Evolutionary conservation across 2,113 vertebrate genomes (phyloP).

Genomic region (Petroica traversi): DNA sequence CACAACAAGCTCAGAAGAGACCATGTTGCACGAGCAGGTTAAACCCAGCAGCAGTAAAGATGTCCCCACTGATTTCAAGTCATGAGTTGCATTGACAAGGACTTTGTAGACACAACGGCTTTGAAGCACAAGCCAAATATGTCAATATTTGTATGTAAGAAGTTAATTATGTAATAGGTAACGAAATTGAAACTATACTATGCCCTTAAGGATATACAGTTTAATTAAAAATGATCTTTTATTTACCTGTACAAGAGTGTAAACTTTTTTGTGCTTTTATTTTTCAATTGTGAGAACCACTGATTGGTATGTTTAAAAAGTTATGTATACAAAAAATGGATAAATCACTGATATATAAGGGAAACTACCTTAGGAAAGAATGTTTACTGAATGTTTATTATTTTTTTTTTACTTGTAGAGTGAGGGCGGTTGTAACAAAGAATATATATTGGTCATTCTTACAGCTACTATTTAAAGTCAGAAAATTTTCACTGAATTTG

Average conservation of each 20-base stretch:
- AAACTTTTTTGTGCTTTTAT: slow-evolving; percentile 98
- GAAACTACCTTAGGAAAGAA: slow-evolving; percentile 96
- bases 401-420: slow-evolving; percentile 87
- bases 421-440: slow-evolving; percentile 89
- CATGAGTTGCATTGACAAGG: slow-evolving; percentile 81
- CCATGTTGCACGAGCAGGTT: slow-evolving; percentile 82
- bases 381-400: slow-evolving; percentile 97
- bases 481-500: slow-evolving; percentile 83
- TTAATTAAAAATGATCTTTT: slow-evolving; percentile 90
- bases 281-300: slow-evolving; percentile 99
- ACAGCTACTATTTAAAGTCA: slow-evolving; percentile 90
- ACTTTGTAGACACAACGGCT: slow-evolving; percentile 86
- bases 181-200: slow-evolving; percentile 88
- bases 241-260: slow-evolving; percentile 99
- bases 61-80: slow-evolving; percentile 86
- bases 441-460: slow-evolving; percentile 94
- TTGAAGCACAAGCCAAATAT: slow-evolving; percentile 93
- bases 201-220: slow-evolving; percentile 88
- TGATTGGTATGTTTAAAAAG: slow-evolving; percentile 99
- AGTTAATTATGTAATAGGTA: slow-evolving; percentile 93
- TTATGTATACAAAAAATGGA: slow-evolving; percentile 95
- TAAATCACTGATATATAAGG: slow-evolving; percentile 96
- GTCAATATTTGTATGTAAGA: slow-evolving; percentile 99
- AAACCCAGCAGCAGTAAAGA: slow-evolving; percentile 90
- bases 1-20: slow-evolving; percentile 80